These are phyloP conservation scores for Propithecus coquereli DNA, from an alignment of 2,113 vertebrate species.

Conservation along the genomic window DNA sequence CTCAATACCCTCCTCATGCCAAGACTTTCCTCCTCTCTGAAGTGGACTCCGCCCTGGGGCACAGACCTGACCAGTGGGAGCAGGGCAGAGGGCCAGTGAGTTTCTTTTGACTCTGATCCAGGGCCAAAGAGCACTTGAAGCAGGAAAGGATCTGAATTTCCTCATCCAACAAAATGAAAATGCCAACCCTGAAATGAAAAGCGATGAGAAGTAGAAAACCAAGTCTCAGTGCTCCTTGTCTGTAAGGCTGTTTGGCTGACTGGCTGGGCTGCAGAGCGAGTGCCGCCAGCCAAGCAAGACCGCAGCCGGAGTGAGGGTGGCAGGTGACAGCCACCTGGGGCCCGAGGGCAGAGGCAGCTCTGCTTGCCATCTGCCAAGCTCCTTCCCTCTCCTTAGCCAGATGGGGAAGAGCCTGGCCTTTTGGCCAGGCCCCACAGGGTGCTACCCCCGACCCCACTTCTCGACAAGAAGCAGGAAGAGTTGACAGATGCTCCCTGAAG, in stretches of 20 bases:
- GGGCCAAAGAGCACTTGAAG: neutral
- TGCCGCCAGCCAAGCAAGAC: neutral
- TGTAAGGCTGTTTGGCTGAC: neutral
- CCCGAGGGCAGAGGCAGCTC: neutral
- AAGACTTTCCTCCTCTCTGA: neutral
- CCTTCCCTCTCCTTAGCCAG: neutral
- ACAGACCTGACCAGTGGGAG: neutral
- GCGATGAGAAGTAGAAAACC: neutral
- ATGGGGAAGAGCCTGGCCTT: neutral
- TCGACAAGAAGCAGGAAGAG: neutral
- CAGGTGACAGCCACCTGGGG: constrained; percentile 13
- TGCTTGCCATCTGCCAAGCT: constrained; percentile 51
- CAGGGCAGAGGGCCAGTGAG: neutral
- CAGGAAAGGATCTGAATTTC: neutral
- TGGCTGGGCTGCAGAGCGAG: neutral
- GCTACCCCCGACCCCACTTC: neutral
- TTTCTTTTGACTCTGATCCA: neutral
- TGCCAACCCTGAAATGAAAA: neutral
- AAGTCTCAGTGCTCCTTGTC: neutral
- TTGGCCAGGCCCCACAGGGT: neutral
- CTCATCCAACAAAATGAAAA: neutral
- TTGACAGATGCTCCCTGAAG: neutral
- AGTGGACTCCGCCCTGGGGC: neutral
- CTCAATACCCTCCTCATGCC: neutral
- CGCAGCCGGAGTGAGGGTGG: neutral